Evolutionary conservation across 2,888 invertebrate genomes (phyloP).

Genomic region (Acrobasis repandana): DNA sequence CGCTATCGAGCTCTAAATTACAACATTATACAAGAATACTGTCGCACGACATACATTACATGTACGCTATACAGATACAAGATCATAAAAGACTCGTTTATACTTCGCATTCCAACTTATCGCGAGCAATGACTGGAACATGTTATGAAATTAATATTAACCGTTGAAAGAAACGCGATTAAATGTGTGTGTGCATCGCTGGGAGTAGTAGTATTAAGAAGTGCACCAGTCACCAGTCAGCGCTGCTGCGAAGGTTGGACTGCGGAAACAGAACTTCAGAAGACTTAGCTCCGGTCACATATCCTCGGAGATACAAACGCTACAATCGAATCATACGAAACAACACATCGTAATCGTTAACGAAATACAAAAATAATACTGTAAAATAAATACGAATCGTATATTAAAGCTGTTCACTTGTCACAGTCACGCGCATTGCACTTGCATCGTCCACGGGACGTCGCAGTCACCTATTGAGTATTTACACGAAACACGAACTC

Average conservation of each 20-base stretch:
- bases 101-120: not conserved
- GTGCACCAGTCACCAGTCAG: too few relatives aligned
- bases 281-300: constrained; percentile 15
- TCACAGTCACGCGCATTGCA: constrained; percentile 30
- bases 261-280: not conserved
- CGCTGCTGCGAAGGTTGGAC: not conserved
- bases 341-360: constrained; percentile 41
- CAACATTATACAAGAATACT: constrained; percentile 15
- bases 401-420: constrained; percentile 40
- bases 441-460: not conserved
- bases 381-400: constrained; percentile 63
- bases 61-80: not conserved
- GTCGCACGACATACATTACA: constrained; percentile 38
- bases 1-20: constrained; percentile 26
- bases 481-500: not conserved
- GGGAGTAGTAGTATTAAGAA: too few relatives aligned
- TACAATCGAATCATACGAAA: constrained; percentile 24
- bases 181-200: too few relatives aligned
- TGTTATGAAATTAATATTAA: constrained; percentile 26
- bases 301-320: constrained; percentile 25
- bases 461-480: not conserved
- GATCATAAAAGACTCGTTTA: constrained; percentile 28
- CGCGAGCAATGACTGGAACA: constrained; percentile 2
- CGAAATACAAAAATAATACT: constrained; percentile 75
- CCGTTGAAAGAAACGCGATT: too few relatives aligned